phyloP scores from a whole-genome alignment of 2,888 invertebrate species.

The Mythimna impura region DNA sequence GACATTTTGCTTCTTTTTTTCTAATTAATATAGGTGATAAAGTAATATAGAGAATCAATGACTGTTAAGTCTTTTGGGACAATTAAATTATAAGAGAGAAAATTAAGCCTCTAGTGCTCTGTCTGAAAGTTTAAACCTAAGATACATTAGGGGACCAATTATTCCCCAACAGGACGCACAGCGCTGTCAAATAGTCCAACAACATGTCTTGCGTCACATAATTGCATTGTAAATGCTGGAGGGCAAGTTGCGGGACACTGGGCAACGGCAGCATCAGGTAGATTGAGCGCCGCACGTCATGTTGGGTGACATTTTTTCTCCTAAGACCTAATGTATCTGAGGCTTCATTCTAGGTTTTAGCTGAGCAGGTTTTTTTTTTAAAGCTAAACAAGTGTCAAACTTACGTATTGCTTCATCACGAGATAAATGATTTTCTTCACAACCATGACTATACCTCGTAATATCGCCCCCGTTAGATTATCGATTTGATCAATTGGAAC shows the following conservation, averaged over 20 bases:
- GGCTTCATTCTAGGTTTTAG: not conserved
- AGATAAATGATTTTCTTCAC: not conserved
- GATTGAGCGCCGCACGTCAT: too few relatives aligned
- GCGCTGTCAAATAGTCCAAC: too few relatives aligned
- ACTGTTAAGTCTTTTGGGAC: not conserved
- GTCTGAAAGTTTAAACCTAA: not conserved
- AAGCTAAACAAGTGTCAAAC: not conserved
- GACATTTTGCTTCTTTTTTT: not conserved
- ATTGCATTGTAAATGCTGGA: too few relatives aligned
- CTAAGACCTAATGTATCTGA: too few relatives aligned
- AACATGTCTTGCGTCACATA: too few relatives aligned
- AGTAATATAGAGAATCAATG: not conserved
- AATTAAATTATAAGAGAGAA: not conserved
- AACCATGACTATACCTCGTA: fast-evolving
- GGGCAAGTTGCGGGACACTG: too few relatives aligned
- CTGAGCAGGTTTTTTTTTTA: not conserved
- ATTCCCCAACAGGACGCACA: too few relatives aligned
- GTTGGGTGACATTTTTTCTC: too few relatives aligned
- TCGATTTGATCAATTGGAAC: conserved; percentile 22
- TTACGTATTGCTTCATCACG: not conserved
- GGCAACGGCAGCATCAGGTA: too few relatives aligned
- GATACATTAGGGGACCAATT: too few relatives aligned
- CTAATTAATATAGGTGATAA: not conserved
- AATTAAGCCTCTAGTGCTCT: not conserved
- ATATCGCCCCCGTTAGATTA: not conserved